phyloP scores from a whole-genome alignment of 64 coral and sea anemone genomes.

The Hydrozoanthus tunicans region DNA sequence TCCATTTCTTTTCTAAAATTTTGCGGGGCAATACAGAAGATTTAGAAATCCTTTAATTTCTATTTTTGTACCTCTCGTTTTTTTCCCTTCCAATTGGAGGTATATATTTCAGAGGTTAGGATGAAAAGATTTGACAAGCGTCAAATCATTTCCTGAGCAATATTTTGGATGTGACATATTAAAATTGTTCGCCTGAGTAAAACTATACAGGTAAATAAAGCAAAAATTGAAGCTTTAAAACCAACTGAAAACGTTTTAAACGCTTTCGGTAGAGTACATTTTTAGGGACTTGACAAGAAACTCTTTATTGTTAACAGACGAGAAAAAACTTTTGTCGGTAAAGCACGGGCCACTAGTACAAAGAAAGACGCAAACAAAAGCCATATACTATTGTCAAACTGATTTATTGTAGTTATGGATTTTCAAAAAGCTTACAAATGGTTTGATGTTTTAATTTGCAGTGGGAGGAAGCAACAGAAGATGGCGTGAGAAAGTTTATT shows the following conservation, averaged over 20 bases:
- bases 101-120: background rate
- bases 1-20: background rate
- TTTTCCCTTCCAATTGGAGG: background rate
- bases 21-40: background rate
- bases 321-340: background rate
- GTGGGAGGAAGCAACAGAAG: slow-evolving; percentile 46
- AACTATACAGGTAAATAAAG: background rate
- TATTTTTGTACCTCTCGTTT: background rate
- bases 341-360: background rate
- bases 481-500: background rate
- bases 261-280: no score
- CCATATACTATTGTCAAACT: background rate
- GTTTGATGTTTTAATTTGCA: slow-evolving; percentile 18
- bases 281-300: no score
- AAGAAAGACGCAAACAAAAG: background rate
- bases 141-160: slow-evolving; percentile 14
- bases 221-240: background rate
- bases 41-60: background rate
- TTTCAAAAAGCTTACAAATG: background rate
- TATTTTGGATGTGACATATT: background rate
- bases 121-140: background rate
- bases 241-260: no score
- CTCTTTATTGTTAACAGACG: no score
- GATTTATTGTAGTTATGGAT: no score
- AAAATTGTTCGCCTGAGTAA: background rate